Base-by-base conservation (phyloP, 2,113 vertebrate species). In the Accipiter cooperii region DNA sequence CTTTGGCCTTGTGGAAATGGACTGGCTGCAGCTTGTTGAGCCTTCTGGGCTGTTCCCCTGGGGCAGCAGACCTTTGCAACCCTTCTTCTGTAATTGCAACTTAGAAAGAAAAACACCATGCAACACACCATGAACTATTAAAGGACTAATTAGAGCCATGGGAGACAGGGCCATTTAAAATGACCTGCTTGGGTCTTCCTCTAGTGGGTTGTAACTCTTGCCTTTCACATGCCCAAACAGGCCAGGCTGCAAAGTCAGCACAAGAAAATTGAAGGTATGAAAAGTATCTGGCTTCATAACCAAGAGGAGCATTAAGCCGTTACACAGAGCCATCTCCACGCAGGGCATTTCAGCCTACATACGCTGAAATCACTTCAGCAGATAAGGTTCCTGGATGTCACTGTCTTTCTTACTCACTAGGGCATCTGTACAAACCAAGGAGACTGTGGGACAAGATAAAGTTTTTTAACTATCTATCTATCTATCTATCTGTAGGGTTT, bases 301-400 rank as follows among this genome's bases (percentile, higher is more conserved):
- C 2, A 36, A 42, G 28, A 22, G 44, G 9, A 51, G 40, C 17
- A 0, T 5, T 25, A 26, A 75, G 36, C 8, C 2, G 0, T 60
- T 63, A 26, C 12, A 33, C 20, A 36, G 44, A 46, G 24, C n/a
- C 55, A 24, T 5, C 31, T 38, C 26, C 42, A 15, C 2, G 3
- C 17, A 17, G 36, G 8, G 9, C 42, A 5, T 10, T 47, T 84
- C 61, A 84, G 4, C 21, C 31, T 10, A 2, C 20, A 0, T 3
- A 16, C 10, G 5, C 28, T 4, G 42, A 51, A 74, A 46, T 7
- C 25, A 5, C 64, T 19, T 24, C n/a, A 22, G 55, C 4, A 52
- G 40, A 0, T 3, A 10, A 26, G 21, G 12, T 3, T 26, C 29
- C 79, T 65, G 5, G 5, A 10, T 1, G 5, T 22, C 4, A 1